Evolutionary conservation across 2,797 vertebrate genomes (phyloP).

Genomic region (Tokudaia tokunoshimensis): DNA sequence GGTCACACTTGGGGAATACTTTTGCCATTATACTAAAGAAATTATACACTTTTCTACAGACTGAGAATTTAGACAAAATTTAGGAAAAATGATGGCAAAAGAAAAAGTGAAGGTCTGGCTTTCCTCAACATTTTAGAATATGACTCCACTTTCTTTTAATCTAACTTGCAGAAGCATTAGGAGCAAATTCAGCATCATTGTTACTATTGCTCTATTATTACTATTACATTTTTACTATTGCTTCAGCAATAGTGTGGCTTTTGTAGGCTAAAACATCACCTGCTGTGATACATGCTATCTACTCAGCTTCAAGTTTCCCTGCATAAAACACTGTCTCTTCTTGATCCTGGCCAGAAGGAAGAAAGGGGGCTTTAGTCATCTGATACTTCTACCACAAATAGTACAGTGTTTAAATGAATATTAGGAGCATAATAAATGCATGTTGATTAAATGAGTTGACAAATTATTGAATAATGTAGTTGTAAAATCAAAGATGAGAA

Average conservation of each 20-base stretch:
- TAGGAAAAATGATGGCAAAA: neutral
- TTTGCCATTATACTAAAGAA: neutral
- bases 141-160: neutral
- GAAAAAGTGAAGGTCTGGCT: neutral
- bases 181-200: neutral
- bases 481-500: slow-evolving; percentile 65
- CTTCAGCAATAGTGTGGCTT: neutral
- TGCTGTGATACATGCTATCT: neutral
- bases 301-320: neutral
- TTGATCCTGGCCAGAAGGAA: neutral
- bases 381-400: neutral
- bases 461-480: slow-evolving; percentile 49
- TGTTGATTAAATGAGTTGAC: slow-evolving; percentile 44
- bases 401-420: slow-evolving; percentile 5
- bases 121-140: neutral
- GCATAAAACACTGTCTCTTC: neutral
- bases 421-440: slow-evolving; percentile 44
- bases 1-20: neutral
- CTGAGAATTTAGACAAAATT: neutral
- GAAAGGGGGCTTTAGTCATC: neutral
- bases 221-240: too few species aligned
- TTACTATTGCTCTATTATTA: too few species aligned
- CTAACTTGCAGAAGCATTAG: neutral
- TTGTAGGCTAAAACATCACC: neutral
- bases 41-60: neutral